These are phyloP conservation scores for Halichoerus grypus DNA, from an alignment of 2,113 vertebrate genomes.

Conservation along the genomic window DNA sequence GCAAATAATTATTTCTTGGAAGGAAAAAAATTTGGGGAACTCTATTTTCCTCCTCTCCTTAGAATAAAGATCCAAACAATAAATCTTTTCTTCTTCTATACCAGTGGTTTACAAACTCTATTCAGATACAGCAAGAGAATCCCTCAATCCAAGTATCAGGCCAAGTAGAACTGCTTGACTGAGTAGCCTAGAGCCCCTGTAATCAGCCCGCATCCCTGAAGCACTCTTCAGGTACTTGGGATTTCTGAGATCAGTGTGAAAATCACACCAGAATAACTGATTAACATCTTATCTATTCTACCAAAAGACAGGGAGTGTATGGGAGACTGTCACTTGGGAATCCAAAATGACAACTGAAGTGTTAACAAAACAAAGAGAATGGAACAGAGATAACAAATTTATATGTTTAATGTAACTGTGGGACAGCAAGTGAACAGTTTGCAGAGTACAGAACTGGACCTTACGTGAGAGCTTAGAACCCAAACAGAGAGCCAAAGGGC, in stretches of 20 bases:
- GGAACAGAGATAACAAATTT: background rate
- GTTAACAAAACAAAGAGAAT: background rate
- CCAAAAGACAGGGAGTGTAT: background rate
- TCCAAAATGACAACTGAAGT: background rate
- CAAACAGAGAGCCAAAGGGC: background rate
- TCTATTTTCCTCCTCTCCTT: background rate
- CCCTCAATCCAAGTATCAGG: background rate
- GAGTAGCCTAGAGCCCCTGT: background rate
- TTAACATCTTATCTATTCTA: background rate
- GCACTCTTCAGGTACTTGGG: background rate
- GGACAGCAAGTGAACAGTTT: background rate
- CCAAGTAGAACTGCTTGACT: background rate
- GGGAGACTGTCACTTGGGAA: background rate
- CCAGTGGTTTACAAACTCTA: background rate
- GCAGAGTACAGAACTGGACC: background rate
- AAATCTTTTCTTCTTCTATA: background rate
- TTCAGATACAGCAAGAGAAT: background rate
- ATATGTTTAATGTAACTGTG: background rate
- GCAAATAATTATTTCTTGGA: constrained; percentile 86
- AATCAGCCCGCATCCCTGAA: background rate
- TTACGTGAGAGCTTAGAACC: background rate
- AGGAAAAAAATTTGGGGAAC: constrained; percentile 66
- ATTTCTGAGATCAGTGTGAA: background rate
- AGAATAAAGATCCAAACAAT: constrained; percentile 29
- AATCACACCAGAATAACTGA: background rate